Conservation (phyloP, 2,797 vertebrate genomes). For the Sebastes vulpes region DNA sequence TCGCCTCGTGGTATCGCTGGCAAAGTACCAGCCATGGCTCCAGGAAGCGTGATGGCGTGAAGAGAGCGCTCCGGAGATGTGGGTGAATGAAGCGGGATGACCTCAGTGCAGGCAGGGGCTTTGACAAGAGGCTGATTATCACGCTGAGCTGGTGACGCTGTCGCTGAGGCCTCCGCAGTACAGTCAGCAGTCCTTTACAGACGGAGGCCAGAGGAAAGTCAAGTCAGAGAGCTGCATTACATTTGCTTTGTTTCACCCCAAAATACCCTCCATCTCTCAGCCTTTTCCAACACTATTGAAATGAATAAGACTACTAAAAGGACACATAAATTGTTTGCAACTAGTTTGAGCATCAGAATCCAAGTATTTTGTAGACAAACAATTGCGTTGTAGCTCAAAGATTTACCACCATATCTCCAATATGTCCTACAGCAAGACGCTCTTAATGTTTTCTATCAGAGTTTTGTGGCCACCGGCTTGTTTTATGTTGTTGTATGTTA, state of each 20-base stretch:
- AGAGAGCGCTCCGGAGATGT: slow-evolving; percentile 39
- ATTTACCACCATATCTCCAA: neutral
- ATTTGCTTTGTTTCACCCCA: neutral
- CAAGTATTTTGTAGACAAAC: neutral
- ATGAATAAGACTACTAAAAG: neutral
- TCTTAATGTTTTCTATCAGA: neutral
- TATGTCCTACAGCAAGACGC: neutral
- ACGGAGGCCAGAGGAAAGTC: neutral
- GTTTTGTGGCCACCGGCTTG: neutral
- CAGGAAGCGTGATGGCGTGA: slow-evolving; percentile 50
- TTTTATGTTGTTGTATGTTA: neutral
- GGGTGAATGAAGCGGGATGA: slow-evolving; percentile 67
- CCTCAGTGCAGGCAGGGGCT: slow-evolving; percentile 53
- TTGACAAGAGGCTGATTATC: slow-evolving; percentile 81
- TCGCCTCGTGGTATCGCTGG: slow-evolving; percentile 35
- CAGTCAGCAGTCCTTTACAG: slow-evolving; percentile 27
- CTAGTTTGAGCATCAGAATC: neutral
- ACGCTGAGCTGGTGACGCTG: slow-evolving; percentile 63
- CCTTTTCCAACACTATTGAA: neutral
- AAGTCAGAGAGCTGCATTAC: neutral
- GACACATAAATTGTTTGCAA: neutral
- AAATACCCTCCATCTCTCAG: neutral
- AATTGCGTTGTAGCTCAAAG: neutral
- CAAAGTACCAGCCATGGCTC: slow-evolving; percentile 21
- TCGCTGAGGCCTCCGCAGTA: slow-evolving; percentile 52